Evolutionary conservation across 2,888 invertebrate species (phyloP).

Genomic region (Portevinia maculata): DNA sequence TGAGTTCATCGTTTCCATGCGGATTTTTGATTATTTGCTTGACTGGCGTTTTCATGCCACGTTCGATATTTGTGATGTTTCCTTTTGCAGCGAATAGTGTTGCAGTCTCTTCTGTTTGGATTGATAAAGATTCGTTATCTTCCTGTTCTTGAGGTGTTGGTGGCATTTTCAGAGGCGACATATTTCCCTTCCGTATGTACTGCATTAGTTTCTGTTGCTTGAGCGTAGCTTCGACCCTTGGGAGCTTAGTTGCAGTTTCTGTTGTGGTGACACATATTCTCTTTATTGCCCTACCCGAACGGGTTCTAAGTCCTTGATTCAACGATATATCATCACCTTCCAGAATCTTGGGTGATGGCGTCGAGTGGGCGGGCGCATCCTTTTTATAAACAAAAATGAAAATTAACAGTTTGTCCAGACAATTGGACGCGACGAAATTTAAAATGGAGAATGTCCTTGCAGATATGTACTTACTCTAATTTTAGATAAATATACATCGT

Average conservation of each 20-base stretch:
- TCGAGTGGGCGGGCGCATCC: slow-evolving; percentile 45
- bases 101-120: slow-evolving; percentile 77
- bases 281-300: slow-evolving; percentile 79
- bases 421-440: slow-evolving; percentile 6
- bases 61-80: slow-evolving; percentile 78
- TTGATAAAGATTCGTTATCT: slow-evolving; percentile 24
- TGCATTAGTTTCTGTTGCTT: slow-evolving; percentile 80
- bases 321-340: slow-evolving; percentile 78
- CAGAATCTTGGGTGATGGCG: slow-evolving; percentile 46
- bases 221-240: slow-evolving; percentile 78
- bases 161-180: slow-evolving; percentile 81
- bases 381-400: slow-evolving; percentile 69
- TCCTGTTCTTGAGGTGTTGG: slow-evolving; percentile 66
- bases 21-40: slow-evolving; percentile 82
- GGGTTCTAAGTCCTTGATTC: slow-evolving; percentile 77
- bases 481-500: slow-evolving; percentile 85
- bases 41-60: slow-evolving; percentile 79
- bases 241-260: slow-evolving; percentile 72
- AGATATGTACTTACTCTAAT: slow-evolving; percentile 84
- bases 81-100: slow-evolving; percentile 75
- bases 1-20: slow-evolving; percentile 82
- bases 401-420: slow-evolving; percentile 15
- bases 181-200: slow-evolving; percentile 81
- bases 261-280: slow-evolving; percentile 77
- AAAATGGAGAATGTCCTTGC: slow-evolving; percentile 57